Evolutionary conservation across 1,140 invertebrate species (phyloP), one percentile per base, ranked within the genome.

Genomic region (Listronotus bonariensis): DNA sequence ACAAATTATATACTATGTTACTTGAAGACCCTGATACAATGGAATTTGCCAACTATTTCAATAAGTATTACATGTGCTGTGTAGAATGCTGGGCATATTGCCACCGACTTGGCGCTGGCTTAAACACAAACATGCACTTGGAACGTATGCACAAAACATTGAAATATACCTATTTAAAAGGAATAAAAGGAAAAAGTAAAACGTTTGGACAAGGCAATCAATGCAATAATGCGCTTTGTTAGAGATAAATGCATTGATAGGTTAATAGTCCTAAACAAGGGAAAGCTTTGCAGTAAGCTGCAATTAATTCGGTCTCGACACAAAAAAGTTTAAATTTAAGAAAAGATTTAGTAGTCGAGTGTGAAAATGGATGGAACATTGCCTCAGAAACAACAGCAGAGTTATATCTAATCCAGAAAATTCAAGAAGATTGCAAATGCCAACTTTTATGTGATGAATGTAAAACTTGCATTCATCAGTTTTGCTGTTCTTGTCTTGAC

Each of bases 401-500:
- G 7, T 12, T 52, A 14, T 52, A 52, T 31, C 3, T 20, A 14
- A 17, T 69, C n/a, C n/a, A 67, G 17, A 43, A 67, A 49, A 58
- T 49, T 6, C 48, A 41, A 10, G 9, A 26, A 11, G n/a, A 34
- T 42, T 70, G 66, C 56, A 32, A 49, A 15, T 70, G 66, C 54
- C 41, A 64, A 52, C 48, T 70, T n/a, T 34, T 68, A 48, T 70
- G 68, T 53, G 11, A 40, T 7, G 18, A 42, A 40, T 69, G 59
- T 60, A 34, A 60, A 51, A 42, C 46, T 8, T 70, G 68, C 40
- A 32, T 70, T 9, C 69, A 68, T 18, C 26, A 12, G 12, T 70
- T 57, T 64, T 62, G 55, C 10, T 70, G 60, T 40, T 57, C 49
- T n/a, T 70, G 66, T 51, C 45, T 68, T 3, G 66, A 70, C 54